Base-by-base conservation (phyloP, 2,113 vertebrate species). In the Scophthalmus maximus region DNA sequence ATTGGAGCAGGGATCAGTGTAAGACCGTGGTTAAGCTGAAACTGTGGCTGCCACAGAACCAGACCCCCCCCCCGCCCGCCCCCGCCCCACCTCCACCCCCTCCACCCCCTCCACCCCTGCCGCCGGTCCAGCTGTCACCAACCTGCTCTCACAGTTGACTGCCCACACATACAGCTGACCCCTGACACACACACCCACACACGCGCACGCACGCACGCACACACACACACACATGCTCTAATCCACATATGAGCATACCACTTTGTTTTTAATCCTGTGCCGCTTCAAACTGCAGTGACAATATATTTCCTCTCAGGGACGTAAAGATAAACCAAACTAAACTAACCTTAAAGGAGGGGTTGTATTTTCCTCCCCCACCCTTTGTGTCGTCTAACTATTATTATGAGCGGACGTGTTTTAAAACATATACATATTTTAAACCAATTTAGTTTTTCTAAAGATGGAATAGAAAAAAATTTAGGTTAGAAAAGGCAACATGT, bases 161-260 rank as follows among this genome's bases (percentile, higher is more conserved):
- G 65, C 71, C 62, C 79, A 70, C 69, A 75, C 84, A 79, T 68
- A 30, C 60, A 65, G 61, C 71, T 79, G 82, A 84, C 77, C 82
- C 73, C 52, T 75, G 55, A 82, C 79, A 68, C 6, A 52, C 59
- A 76, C 78, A 83, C 79, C 60, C 79, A 62, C 58, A 60, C 32
- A 29, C 14, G 15, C 36, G 70, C 73, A 76, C 75, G 73, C 51
- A 38, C 20, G 14, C 34, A 72, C 71, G 69, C 75, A 72, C 79
- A 58, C 57, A 58, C 56, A 44, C n/a, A n/a, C 30, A 60, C 69
- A 74, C 76, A 73, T 25, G 29, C 79, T 68, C 25, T 89, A 90
- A 90, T 86, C 84, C 85, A 85, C 85, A 68, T 83, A 83, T 86
- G 81, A 92, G 85, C 81, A 85, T 69, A 90, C 81, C 88, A 88